Percentiles rank a stretch among this genome's conserved stretches.
Conservation (phyloP, 92 coral and sea anemone genomes). For the Zoanthus gigantus region DNA sequence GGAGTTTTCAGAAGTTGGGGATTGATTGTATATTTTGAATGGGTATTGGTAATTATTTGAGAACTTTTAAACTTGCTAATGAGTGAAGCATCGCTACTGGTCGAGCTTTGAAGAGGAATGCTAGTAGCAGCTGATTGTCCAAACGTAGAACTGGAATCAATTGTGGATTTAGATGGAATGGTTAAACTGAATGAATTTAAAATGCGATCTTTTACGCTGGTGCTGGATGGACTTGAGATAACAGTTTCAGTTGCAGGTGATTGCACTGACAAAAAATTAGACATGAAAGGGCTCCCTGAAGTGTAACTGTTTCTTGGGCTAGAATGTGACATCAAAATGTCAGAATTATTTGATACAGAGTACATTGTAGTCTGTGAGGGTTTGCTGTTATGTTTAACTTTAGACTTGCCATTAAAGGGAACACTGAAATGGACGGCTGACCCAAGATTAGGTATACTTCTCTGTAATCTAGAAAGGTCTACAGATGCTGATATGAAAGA, state of each 20-base stretch:
- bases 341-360: neutral
- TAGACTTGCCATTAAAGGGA: neutral
- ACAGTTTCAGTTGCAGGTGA: neutral
- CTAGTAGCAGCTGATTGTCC: no score
- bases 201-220: neutral
- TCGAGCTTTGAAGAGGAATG: no score
- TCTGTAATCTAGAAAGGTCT: neutral
- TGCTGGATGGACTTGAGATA: neutral
- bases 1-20: no score
- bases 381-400: neutral
- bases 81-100: no score
- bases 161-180: no score
- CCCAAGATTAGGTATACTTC: neutral
- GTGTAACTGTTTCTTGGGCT: neutral
- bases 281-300: no score
- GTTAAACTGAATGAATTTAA: no score
- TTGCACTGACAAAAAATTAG: neutral
- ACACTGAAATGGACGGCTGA: neutral
- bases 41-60: no score
- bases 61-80: no score
- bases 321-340: neutral
- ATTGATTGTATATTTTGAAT: no score
- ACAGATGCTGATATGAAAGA: neutral
- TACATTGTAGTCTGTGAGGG: no score
- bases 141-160: no score